phyloP scores from a whole-genome alignment of 2,113 vertebrate genomes.

The Acrocephalus arundinaceus region DNA sequence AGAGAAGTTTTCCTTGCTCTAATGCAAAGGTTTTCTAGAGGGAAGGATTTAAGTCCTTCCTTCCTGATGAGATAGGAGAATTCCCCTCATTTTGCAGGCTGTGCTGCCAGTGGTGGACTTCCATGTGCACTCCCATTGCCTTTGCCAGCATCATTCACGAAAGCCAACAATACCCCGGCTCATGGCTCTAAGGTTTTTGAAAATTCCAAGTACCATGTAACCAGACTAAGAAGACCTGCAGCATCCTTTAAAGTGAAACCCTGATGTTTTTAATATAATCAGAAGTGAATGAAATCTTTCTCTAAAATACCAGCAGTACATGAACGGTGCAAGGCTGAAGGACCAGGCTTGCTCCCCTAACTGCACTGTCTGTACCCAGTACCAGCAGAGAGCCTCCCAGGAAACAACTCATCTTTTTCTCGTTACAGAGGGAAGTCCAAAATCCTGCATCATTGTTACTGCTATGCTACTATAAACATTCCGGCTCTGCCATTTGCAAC shows the following conservation, averaged over 20 bases:
- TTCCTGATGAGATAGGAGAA: neutral
- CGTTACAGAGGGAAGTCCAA: neutral
- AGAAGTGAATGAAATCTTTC: neutral
- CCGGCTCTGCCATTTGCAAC: neutral
- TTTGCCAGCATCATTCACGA: neutral
- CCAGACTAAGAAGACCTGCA: neutral
- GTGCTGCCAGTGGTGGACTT: neutral
- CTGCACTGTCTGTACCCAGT: accelerated
- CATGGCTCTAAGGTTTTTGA: accelerated
- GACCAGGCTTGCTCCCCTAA: neutral
- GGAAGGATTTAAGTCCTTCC: neutral
- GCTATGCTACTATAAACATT: neutral
- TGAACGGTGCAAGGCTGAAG: accelerated
- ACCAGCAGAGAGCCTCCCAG: neutral
- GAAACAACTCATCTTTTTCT: neutral
- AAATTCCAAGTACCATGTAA: neutral
- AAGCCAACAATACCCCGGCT: neutral
- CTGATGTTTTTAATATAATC: neutral
- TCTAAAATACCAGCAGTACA: neutral
- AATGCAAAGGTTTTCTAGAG: neutral
- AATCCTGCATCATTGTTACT: neutral
- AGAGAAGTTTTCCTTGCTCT: neutral
- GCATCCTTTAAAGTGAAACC: neutral
- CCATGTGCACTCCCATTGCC: neutral
- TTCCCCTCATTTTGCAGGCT: neutral